phyloP scores from a whole-genome alignment of 2,113 vertebrate species.

The Epinephelus lanceolatus region DNA sequence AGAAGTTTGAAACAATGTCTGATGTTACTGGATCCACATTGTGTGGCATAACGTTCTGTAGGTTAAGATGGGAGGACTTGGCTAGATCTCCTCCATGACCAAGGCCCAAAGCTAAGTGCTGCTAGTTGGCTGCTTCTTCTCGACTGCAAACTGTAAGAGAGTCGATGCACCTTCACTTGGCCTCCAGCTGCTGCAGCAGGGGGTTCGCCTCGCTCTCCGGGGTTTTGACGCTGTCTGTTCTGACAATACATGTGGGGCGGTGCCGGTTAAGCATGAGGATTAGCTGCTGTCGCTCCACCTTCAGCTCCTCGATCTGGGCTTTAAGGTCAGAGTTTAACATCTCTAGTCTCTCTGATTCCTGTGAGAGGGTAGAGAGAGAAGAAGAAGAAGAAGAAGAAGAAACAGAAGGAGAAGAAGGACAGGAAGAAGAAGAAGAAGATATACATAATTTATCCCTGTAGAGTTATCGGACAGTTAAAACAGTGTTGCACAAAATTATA shows the following conservation, averaged over 20 bases:
- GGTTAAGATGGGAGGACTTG: conserved; percentile 58
- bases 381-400: neutral
- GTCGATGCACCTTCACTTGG: conserved; percentile 84
- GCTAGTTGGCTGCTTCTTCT: conserved; percentile 64
- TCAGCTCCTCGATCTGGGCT: conserved; percentile 96
- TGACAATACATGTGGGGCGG: conserved; percentile 95
- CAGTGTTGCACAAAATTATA: no score
- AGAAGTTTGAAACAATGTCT: conserved; percentile 68
- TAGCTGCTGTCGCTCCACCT: conserved; percentile 94
- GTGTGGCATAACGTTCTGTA: conserved; percentile 43
- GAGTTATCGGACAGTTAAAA: no score
- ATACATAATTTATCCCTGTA: no score
- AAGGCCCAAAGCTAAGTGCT: conserved; percentile 79
- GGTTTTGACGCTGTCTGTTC: conserved; percentile 93
- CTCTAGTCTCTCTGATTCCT: conserved; percentile 96
- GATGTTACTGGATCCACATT: conserved; percentile 58
- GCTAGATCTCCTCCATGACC: conserved; percentile 65
- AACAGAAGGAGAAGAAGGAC: no score
- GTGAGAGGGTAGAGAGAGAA: conserved; percentile 7
- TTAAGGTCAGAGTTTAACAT: conserved; percentile 97
- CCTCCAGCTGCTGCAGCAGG: conserved; percentile 91
- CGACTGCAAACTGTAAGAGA: conserved; percentile 57
- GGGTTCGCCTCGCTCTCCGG: conserved; percentile 91
- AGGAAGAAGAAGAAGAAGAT: no score
- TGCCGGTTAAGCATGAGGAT: conserved; percentile 96